These are phyloP conservation scores for Sturnira hondurensis DNA, from an alignment of 2,113 vertebrate species.

Conservation along the genomic window DNA sequence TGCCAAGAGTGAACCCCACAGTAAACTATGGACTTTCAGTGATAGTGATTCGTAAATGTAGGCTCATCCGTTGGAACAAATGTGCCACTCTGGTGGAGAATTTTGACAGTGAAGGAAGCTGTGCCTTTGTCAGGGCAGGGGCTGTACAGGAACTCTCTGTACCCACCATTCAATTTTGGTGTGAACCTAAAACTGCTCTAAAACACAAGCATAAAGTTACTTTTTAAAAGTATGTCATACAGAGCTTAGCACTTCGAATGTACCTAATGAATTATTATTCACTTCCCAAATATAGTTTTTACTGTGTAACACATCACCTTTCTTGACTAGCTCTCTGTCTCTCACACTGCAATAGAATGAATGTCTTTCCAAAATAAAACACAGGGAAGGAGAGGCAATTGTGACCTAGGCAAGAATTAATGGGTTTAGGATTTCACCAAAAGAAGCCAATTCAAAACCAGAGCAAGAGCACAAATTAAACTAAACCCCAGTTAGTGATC, in stretches of 20 bases:
- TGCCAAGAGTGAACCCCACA: neutral
- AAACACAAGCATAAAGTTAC: neutral
- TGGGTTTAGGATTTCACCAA: neutral
- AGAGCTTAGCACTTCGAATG: neutral
- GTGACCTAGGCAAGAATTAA: slow-evolving; percentile 3
- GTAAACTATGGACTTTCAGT: neutral
- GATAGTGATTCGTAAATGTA: neutral
- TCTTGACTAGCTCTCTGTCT: neutral
- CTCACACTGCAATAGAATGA: neutral
- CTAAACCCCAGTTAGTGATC: neutral
- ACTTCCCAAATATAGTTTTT: neutral
- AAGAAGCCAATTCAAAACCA: neutral
- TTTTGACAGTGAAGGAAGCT: neutral
- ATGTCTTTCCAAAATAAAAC: neutral
- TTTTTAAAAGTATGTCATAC: neutral
- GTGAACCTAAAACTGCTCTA: neutral
- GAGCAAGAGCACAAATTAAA: neutral
- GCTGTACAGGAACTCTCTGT: neutral
- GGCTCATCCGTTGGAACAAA: neutral
- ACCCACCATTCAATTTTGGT: neutral
- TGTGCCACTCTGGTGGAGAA: neutral
- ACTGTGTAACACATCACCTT: neutral
- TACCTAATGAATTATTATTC: neutral
- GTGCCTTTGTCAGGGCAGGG: neutral
- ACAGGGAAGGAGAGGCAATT: neutral